These are phyloP conservation scores for Pseudomyrmex flavicornis DNA, from an alignment of 1,140 invertebrate species.

Conservation along the genomic window DNA sequence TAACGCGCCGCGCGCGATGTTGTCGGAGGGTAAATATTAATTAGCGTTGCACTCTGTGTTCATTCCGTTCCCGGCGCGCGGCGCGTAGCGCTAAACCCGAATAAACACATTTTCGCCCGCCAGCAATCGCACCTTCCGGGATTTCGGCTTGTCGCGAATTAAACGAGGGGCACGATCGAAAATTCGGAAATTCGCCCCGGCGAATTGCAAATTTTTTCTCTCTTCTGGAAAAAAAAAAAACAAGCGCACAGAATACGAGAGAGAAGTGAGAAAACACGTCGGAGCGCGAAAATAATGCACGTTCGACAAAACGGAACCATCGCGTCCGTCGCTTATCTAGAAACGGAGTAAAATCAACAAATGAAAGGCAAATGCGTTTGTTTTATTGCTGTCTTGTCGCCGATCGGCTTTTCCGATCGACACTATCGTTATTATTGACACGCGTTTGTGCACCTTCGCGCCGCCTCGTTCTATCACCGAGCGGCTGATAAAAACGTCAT, in stretches of 20 bases:
- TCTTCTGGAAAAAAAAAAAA: neutral
- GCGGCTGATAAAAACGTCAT: conserved; percentile 48
- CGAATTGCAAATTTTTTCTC: conserved; percentile 7
- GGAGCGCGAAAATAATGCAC: neutral
- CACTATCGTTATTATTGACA: conserved; percentile 55
- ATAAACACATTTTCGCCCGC: conserved; percentile 79
- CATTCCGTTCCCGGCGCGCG: conserved; percentile 77
- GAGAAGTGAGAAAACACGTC: neutral
- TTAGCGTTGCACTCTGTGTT: conserved; percentile 79
- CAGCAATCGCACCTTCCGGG: conserved; percentile 78
- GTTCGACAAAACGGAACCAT: neutral
- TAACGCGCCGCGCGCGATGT: conserved; percentile 82
- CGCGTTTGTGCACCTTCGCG: conserved; percentile 31
- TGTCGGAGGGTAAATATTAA: conserved; percentile 84
- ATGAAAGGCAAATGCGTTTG: conserved; percentile 16
- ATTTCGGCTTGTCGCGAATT: conserved; percentile 60
- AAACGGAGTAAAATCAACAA: conserved; percentile 20
- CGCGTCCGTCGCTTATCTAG: neutral
- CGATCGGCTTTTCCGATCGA: conserved; percentile 33
- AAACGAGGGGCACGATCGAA: conserved; percentile 63
- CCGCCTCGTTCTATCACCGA: neutral
- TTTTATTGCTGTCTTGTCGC: conserved; percentile 8
- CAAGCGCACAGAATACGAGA: neutral
- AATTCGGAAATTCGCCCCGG: conserved; percentile 18
- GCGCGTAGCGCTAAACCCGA: conserved; percentile 80